Conservation (phyloP, 2,797 vertebrate species). For the Paguma larvata region DNA sequence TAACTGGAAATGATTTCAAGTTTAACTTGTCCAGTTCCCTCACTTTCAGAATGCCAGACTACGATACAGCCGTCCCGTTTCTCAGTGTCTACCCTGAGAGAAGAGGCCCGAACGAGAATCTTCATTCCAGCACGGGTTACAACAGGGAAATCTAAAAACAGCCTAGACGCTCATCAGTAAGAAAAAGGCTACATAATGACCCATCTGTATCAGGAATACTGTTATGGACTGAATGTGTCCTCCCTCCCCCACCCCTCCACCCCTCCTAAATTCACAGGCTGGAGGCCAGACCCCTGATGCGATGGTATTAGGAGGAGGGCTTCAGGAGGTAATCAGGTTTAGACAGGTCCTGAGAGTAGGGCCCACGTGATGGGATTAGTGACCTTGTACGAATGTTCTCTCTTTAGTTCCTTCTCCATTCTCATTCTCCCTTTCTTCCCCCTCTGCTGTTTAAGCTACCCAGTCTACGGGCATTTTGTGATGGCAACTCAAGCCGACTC, state of each 20-base stretch:
- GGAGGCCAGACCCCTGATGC: not conserved
- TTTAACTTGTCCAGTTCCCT: not conserved
- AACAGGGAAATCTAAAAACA: not conserved
- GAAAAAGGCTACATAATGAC: not conserved
- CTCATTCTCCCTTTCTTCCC: not conserved
- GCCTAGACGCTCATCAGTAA: not conserved
- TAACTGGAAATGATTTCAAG: not conserved
- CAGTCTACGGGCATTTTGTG: not conserved
- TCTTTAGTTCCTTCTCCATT: not conserved
- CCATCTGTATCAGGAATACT: not conserved
- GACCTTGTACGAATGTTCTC: not conserved
- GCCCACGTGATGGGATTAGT: not conserved
- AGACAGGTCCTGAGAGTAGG: not conserved
- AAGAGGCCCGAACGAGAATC: too few species aligned
- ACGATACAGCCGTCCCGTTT: fast-evolving
- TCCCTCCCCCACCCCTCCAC: not conserved
- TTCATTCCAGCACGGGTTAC: not conserved
- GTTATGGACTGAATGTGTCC: not conserved
- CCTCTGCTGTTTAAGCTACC: not conserved
- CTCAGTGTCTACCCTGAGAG: not conserved
- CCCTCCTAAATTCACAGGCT: not conserved
- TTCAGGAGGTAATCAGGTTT: not conserved
- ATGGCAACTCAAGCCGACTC: not conserved
- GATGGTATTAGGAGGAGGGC: not conserved
- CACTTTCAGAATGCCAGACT: not conserved